phyloP scores from a whole-genome alignment of 2,113 vertebrate genomes.

The Puma concolor region DNA sequence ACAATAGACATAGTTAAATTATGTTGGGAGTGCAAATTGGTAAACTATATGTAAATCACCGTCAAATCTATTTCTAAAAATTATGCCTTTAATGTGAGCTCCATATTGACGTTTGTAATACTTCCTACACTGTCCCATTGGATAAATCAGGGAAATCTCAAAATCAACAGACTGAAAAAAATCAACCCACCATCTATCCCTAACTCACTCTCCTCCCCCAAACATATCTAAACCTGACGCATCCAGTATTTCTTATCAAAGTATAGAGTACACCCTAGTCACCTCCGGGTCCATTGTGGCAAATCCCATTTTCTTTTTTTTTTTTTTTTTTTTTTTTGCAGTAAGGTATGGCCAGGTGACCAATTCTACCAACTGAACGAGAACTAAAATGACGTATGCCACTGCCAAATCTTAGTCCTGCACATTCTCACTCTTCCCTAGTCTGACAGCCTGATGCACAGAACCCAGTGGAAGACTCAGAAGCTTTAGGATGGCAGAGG shows the following conservation, averaged over 20 bases:
- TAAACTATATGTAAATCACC: not conserved
- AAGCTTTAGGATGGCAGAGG: not conserved
- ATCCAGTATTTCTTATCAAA: not conserved
- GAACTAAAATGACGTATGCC: not conserved
- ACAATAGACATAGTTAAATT: not conserved
- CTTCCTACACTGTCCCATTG: not conserved
- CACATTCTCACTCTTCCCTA: not conserved
- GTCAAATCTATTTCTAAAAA: not conserved
- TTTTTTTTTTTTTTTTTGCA: not conserved
- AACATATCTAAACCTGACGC: not conserved
- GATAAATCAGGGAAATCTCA: not conserved
- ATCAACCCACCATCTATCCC: not conserved
- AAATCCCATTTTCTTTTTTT: not conserved
- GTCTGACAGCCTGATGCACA: not conserved
- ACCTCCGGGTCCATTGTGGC: not conserved
- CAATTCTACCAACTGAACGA: not conserved
- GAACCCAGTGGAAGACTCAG: not conserved
- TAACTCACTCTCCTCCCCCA: not conserved
- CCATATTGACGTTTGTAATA: not conserved
- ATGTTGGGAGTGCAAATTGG: fast-evolving
- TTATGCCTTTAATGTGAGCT: not conserved
- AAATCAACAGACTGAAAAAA: not conserved
- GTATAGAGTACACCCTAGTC: not conserved
- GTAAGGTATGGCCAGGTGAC: not conserved
- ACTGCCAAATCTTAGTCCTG: not conserved